Base-by-base conservation (phyloP, 2,888 invertebrate genomes). In the Watsonalla binaria region DNA sequence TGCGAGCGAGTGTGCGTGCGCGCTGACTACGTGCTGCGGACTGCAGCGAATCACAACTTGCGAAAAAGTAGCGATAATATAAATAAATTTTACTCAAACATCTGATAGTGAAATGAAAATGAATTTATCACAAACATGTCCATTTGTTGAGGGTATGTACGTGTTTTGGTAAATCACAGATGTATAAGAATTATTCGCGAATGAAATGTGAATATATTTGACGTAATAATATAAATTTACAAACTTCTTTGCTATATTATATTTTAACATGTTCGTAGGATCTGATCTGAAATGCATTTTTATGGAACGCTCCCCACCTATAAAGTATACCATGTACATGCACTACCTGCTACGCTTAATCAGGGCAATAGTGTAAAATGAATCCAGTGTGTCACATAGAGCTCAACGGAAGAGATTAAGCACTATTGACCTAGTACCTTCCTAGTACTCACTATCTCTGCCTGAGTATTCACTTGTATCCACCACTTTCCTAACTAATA, bases 401-500 rank as follows among this genome's bases (percentile, higher is more conserved):
- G 72, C 70, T 72, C 74, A 74, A 73, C 76, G 72, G 63, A 69
- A 64, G 68, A 87, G 86, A 89, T 90, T 87, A 84, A 84, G 86
- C 84, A 88, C 87, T 4, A 24, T 24, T 24, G 4, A 24, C 24
- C 24, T 24, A 24, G 24, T 24, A 24, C 24, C 24, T 24, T 24
- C 24, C 24, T 24, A 24, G 24, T 52, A 56, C 59, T 56, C 61
- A 66, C 61, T 55, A 24, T 24, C 52, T 54, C 55, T 50, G 51
- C 58, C 54, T 63, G 55, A 68, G 65, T 60, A 62, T 67, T 65
- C 68, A 70, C 58, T 62, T 66, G 77, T 77, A 74, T 80, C 81
- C 63, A 81, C 72, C 24, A 24, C 24, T 24, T n/a, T 24, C 24
- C 24, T 24, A 24, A 24, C 24, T 2, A 24, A 24, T 24, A 4